Conservation (phyloP, 2,797 vertebrate genomes). For the Sebastes flavidus region DNA sequence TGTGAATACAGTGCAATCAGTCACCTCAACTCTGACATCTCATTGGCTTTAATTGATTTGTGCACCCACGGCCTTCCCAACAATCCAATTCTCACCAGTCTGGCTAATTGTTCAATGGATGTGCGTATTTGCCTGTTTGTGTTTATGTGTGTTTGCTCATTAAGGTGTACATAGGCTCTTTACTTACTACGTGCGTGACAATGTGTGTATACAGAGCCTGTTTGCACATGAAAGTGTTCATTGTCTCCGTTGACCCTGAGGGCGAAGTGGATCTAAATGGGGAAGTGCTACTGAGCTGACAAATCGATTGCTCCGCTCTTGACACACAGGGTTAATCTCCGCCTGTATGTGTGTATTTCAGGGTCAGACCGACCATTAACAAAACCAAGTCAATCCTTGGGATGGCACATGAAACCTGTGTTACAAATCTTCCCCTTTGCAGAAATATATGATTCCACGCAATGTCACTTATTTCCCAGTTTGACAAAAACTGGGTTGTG, state of each 20-base stretch:
- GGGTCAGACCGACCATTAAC: conserved; percentile 25
- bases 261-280: conserved; percentile 26
- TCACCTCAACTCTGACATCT: conserved; percentile 1
- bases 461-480: background rate
- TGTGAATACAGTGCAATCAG: background rate
- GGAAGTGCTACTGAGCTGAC: conserved; percentile 31
- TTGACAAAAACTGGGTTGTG: background rate
- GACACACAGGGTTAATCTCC: conserved; percentile 16
- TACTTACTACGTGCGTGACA: background rate
- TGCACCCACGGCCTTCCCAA: conserved; percentile 11
- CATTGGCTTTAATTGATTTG: conserved; percentile 30
- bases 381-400: background rate
- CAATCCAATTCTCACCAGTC: conserved; percentile 14
- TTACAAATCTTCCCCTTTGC: background rate
- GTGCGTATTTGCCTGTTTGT: background rate
- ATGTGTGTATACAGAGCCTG: background rate
- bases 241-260: conserved; percentile 21
- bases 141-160: background rate
- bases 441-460: background rate
- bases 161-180: background rate
- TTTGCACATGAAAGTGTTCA: background rate
- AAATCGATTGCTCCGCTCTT: conserved; percentile 22
- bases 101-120: background rate
- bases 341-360: background rate
- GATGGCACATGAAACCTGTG: background rate